These are phyloP conservation scores for Physeter macrocephalus DNA, from an alignment of 2,113 vertebrate species.

Conservation along the genomic window DNA sequence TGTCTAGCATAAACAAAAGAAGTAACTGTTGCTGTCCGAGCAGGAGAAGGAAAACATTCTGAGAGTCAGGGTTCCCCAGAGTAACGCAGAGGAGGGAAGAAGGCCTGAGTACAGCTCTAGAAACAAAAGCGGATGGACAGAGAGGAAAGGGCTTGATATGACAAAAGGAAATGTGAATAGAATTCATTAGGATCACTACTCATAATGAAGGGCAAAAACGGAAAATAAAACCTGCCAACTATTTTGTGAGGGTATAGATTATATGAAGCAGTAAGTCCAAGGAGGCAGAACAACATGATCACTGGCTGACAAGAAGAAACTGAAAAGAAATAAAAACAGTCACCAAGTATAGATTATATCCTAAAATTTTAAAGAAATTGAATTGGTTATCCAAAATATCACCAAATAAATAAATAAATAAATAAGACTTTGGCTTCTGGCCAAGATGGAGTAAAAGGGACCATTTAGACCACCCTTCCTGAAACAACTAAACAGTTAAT, in stretches of 20 bases:
- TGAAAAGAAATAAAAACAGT: neutral
- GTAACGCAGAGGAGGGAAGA: neutral
- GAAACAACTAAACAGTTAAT: neutral
- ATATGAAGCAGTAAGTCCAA: neutral
- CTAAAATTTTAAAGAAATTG: neutral
- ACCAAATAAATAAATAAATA: neutral
- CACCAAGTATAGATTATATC: neutral
- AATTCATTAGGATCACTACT: too few species aligned
- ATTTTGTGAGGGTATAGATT: neutral
- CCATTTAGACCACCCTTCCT: neutral
- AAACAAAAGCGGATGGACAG: neutral
- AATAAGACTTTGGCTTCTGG: neutral
- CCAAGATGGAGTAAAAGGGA: neutral
- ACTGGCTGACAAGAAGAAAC: neutral
- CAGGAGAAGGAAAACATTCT: neutral
- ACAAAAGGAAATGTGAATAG: neutral
- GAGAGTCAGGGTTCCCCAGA: neutral
- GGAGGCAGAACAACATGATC: neutral
- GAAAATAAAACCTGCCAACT: neutral
- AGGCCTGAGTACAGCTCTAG: neutral
- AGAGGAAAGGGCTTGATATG: neutral
- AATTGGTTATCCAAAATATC: neutral
- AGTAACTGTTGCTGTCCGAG: constrained; percentile 9
- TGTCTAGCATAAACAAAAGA: constrained; percentile 36
- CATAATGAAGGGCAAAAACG: neutral